phyloP scores from a whole-genome alignment of 2,113 vertebrate genomes.

The Mesembrinibis cayennensis region DNA sequence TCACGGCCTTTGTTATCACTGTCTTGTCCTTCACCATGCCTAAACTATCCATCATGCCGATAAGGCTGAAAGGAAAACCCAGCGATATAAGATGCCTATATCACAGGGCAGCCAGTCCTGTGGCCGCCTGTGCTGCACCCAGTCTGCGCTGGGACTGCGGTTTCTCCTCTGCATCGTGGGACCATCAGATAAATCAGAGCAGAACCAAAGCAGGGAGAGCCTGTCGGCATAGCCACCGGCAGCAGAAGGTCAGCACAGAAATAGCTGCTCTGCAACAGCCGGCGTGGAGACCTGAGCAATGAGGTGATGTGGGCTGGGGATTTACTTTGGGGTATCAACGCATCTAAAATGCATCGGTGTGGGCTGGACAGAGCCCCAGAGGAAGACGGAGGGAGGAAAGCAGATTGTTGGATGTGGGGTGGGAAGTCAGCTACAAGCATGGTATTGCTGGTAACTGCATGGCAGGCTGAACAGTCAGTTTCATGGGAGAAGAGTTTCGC shows the following conservation, averaged over 20 bases:
- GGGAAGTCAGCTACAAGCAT: background rate
- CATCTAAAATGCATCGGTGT: background rate
- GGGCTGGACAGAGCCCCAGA: background rate
- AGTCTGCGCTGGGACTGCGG: background rate
- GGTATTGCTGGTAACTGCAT: background rate
- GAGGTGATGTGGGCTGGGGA: background rate
- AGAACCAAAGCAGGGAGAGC: background rate
- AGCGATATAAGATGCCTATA: background rate
- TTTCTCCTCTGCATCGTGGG: background rate
- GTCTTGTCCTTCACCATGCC: background rate
- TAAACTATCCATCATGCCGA: constrained; percentile 47
- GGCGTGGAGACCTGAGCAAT: background rate
- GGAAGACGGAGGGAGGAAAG: background rate
- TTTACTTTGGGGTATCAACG: background rate
- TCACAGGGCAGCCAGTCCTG: background rate
- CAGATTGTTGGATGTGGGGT: background rate
- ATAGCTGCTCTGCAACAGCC: background rate
- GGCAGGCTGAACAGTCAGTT: background rate
- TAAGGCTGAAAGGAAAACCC: constrained; percentile 51
- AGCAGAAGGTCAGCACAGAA: background rate
- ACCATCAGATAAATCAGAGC: background rate
- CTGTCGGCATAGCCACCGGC: background rate
- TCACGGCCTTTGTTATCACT: constrained; percentile 26
- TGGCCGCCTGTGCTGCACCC: background rate
- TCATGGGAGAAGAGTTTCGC: background rate